Percentiles rank a stretch among this genome's conserved stretches.
Conservation (phyloP, 2,113 vertebrate genomes). For the Caracal caracal region DNA sequence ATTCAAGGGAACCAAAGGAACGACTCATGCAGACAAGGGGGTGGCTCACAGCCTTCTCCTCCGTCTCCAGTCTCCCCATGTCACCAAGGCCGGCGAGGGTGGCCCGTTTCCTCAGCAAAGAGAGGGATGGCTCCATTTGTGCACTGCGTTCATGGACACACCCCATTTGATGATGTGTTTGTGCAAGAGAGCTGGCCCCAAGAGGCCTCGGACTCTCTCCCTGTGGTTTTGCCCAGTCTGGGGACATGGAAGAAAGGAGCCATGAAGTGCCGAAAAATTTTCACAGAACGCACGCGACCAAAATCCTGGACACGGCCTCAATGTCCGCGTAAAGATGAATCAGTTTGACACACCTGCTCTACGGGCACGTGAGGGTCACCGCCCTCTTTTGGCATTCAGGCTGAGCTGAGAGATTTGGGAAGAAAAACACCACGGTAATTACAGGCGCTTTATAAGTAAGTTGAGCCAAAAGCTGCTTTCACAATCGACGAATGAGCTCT, state of each 20-base stretch:
- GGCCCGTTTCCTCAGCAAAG: background rate
- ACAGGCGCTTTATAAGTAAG: background rate
- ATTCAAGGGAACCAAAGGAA: background rate
- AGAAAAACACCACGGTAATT: background rate
- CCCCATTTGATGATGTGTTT: background rate
- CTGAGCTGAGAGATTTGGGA: background rate
- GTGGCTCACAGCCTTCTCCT: background rate
- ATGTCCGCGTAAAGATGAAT: background rate
- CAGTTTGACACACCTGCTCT: background rate
- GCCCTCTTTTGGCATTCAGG: background rate
- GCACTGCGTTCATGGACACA: fast-evolving
- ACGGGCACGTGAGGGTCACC: background rate
- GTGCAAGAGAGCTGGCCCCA: background rate
- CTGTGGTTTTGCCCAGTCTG: background rate
- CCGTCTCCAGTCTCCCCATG: fast-evolving
- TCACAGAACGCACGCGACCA: background rate
- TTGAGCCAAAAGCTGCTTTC: background rate
- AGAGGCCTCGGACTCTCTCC: background rate
- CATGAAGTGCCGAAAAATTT: background rate
- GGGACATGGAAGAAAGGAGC: background rate
- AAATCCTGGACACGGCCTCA: background rate
- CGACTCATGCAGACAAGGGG: background rate
- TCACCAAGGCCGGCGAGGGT: fast-evolving
- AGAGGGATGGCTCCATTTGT: background rate
- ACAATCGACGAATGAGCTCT: background rate